Evolutionary conservation across 2,113 vertebrate genomes (phyloP), one percentile per base, ranked within the genome.

Genomic region (Vireo altiloquus): DNA sequence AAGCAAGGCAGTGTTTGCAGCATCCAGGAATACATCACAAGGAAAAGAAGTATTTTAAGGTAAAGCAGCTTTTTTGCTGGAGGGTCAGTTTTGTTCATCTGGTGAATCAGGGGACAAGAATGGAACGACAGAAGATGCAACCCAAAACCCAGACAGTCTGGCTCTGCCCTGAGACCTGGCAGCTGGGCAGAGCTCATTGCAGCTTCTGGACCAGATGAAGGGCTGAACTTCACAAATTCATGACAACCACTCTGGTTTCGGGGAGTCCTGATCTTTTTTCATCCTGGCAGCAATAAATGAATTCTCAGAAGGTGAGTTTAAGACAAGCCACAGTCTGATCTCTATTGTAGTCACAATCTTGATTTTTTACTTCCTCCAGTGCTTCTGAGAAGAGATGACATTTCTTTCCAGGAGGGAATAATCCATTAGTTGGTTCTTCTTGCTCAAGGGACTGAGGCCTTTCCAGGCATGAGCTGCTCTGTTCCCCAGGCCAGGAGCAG

Each of bases 61-160:
- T 28, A 90, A 71, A 0, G 1, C 54, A 64, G 39, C 20, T 84
- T 85, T 37, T 74, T 61, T 31, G 2, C 8, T 0, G 1, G 21
- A n/a, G 15, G 40, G 18, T 63, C 68, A 57, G 47, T 20, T 63
- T 7, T 23, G 25, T 63, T 87, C 49, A 76, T 64, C 24, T 68
- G 70, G n/a, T 59, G 40, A 44, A 42, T 24, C 4, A 2, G 17
- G 39, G 47, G 39, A 15, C 42, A 25, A 27, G 40, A 46, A 50
- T 3, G 6, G 56, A 90, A 50, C 59, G 47, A 70, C 16, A 54
- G 87, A 37, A 80, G 57, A 42, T 52, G 44, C 25, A 46, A 28
- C 21, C 50, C n/a, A 5, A 31, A 66, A 71, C 31, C 0, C 16
- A 21, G 40, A 15, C 25, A 12, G 64, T 8, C 28, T 11, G 4